phyloP scores from a whole-genome alignment of 2,797 vertebrate species.

The Girardinus metallicus region DNA sequence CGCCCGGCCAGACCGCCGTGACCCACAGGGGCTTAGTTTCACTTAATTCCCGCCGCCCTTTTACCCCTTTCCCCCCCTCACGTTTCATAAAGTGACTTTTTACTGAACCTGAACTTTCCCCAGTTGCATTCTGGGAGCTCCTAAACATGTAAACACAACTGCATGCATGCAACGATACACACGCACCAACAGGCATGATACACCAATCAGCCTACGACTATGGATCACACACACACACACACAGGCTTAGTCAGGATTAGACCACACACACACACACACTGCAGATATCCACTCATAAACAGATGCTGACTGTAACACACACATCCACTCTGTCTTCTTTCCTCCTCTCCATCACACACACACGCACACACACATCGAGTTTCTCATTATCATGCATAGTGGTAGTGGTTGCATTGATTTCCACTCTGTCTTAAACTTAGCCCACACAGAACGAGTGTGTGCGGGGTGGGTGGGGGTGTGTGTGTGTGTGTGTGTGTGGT shows the following conservation, averaged over 20 bases:
- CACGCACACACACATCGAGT: conserved; percentile 26
- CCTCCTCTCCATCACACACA: conserved; percentile 6
- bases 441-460: conserved; percentile 53
- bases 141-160: neutral
- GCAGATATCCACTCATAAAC: conserved; percentile 49
- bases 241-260: conserved; percentile 72
- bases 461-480: conserved; percentile 36
- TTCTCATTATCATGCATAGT: conserved; percentile 75
- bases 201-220: neutral
- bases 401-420: conserved; percentile 75
- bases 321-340: conserved; percentile 25
- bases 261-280: conserved; percentile 50
- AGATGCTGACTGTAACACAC: conserved; percentile 42
- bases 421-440: conserved; percentile 74
- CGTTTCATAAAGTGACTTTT: conserved; percentile 65
- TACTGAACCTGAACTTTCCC: conserved; percentile 52
- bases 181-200: neutral
- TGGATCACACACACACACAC: conserved; percentile 45
- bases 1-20: conserved; percentile 12
- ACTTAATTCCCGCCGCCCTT: conserved; percentile 44
- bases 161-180: neutral
- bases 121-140: conserved; percentile 32
- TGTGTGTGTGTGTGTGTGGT: conserved; percentile 62
- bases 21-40: conserved; percentile 62
- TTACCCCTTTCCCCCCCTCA: conserved; percentile 22